These are phyloP conservation scores for Electrona antarctica DNA, from an alignment of 2,113 vertebrate genomes.

Conservation along the genomic window DNA sequence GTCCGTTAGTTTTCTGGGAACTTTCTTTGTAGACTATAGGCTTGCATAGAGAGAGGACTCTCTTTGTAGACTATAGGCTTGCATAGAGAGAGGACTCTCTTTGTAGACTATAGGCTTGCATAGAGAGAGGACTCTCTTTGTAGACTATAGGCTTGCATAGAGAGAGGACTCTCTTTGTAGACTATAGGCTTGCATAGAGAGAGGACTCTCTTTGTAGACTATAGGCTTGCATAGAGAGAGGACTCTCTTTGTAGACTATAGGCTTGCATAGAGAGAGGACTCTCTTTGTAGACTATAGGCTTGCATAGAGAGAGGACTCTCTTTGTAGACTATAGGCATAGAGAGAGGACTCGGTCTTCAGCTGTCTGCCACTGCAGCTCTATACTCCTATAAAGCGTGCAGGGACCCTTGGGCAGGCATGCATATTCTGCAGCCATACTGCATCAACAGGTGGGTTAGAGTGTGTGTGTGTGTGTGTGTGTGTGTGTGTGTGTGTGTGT, in stretches of 20 bases:
- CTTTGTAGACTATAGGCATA: no score
- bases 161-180: neutral
- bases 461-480: neutral
- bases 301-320: neutral
- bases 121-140: no score
- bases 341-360: neutral
- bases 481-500: neutral
- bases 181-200: neutral
- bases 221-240: neutral
- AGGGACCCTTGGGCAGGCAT: conserved; percentile 47
- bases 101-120: no score
- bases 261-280: neutral
- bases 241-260: no score
- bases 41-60: conserved; percentile 8
- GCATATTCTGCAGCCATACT: conserved; percentile 75
- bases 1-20: no score
- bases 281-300: neutral
- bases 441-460: conserved; percentile 75
- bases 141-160: neutral
- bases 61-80: no score
- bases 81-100: neutral
- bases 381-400: conserved; percentile 11
- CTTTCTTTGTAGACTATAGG: no score
- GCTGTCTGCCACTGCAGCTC: neutral
- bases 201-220: neutral